Evolutionary conservation across 2,113 vertebrate species (phyloP).

Genomic region (Marmota flaviventris): DNA sequence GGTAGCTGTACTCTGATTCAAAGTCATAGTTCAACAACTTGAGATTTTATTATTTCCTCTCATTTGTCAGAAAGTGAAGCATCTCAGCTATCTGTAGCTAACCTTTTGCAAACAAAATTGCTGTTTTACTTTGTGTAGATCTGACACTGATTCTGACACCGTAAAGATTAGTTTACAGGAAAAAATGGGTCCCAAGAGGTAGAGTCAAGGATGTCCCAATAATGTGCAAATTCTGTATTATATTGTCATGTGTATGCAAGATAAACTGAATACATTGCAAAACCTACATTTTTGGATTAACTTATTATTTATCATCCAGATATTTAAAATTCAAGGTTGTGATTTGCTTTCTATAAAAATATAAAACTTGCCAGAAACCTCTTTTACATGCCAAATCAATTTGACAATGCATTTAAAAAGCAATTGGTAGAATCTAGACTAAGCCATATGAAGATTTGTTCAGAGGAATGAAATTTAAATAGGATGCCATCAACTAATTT

Average conservation of each 20-base stretch:
- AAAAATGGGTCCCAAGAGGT: conserved; percentile 20
- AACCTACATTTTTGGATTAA: conserved; percentile 39
- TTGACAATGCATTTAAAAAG: conserved; percentile 57
- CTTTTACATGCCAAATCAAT: conserved; percentile 50
- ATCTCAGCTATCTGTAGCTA: conserved; percentile 62
- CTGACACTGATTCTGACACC: conserved; percentile 59
- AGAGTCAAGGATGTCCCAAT: not conserved
- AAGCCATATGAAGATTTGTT: conserved; percentile 37
- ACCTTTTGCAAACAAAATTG: conserved; percentile 29
- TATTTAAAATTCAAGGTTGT: conserved; percentile 62
- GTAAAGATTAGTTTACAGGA: conserved; percentile 66
- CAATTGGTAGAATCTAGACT: conserved; percentile 19
- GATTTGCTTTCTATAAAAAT: conserved; percentile 57
- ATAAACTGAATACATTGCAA: not conserved
- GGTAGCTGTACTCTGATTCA: not conserved
- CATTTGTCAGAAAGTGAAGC: conserved; percentile 76
- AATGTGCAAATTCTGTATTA: not conserved
- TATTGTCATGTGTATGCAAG: not conserved
- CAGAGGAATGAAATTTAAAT: conserved; percentile 54
- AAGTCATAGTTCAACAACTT: conserved; percentile 71
- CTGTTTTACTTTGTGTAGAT: conserved; percentile 47
- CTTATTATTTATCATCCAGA: conserved; percentile 28
- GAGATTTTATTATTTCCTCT: conserved; percentile 72
- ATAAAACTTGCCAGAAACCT: conserved; percentile 43
- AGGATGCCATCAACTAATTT: conserved; percentile 41